Conservation (phyloP, 2,888 invertebrate species). For the Craniophora ligustri region DNA sequence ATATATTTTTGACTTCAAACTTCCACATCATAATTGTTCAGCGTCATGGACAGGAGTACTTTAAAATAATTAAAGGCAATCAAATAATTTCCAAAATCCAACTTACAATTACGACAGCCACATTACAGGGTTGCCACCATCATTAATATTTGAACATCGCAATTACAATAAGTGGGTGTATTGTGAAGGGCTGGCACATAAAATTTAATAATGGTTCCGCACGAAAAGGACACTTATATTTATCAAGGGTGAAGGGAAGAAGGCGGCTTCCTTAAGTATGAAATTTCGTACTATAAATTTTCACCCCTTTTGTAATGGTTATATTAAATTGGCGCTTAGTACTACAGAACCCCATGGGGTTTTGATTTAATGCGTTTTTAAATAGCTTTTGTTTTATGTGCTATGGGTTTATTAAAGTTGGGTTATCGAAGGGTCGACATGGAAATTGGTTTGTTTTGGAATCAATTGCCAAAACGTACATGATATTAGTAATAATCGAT, state of each 20-base stretch:
- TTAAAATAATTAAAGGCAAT: constrained; percentile 22
- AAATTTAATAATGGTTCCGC: constrained; percentile 65
- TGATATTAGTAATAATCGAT: too few relatives aligned
- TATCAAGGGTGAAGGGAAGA: constrained; percentile 56
- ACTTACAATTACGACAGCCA: constrained; percentile 36
- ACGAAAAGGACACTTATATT: constrained; percentile 59
- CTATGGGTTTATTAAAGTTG: constrained; percentile 38
- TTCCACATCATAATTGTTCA: background rate
- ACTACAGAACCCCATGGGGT: constrained; percentile 14
- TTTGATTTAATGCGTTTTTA: constrained; percentile 53
- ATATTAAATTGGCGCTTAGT: constrained; percentile 33
- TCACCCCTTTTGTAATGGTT: constrained; percentile 53
- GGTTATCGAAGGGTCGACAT: constrained; percentile 35
- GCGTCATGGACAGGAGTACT: background rate
- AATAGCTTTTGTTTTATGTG: constrained; percentile 41
- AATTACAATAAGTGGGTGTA: constrained; percentile 67
- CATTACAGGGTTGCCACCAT: constrained; percentile 28
- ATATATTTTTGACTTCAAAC: background rate
- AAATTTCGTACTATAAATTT: constrained; percentile 53
- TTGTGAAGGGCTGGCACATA: constrained; percentile 57
- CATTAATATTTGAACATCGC: constrained; percentile 66
- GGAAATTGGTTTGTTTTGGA: constrained; percentile 10
- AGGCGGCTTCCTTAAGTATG: constrained; percentile 41
- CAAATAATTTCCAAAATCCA: constrained; percentile 23
- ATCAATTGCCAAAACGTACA: too few relatives aligned